phyloP scores from a whole-genome alignment of 2,797 vertebrate genomes.

The Discoglossus pictus region DNA sequence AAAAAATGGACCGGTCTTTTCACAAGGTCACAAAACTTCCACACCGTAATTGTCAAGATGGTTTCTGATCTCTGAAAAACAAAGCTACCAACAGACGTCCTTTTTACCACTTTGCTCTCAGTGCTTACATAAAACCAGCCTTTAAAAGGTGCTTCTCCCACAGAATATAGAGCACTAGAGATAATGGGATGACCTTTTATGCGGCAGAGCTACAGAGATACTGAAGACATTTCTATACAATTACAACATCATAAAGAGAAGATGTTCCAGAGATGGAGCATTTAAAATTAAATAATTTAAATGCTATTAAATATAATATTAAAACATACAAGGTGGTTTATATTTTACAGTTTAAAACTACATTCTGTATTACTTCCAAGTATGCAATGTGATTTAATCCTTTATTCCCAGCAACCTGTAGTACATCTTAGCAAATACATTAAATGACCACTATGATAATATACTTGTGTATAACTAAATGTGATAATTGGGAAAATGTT shows the following conservation, averaged over 20 bases:
- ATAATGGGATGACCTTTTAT: constrained; percentile 43
- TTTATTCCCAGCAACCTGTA: no score
- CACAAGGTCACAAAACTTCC: constrained; percentile 21
- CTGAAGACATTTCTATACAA: constrained; percentile 17
- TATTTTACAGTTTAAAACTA: no score
- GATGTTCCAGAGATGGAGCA: no score
- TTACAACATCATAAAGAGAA: no score
- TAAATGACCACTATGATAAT: no score
- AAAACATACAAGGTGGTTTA: background rate
- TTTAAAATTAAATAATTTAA: no score
- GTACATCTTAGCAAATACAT: no score
- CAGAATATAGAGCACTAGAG: constrained; percentile 38
- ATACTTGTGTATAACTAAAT: no score
- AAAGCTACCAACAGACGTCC: constrained; percentile 28
- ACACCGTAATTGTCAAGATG: constrained; percentile 27
- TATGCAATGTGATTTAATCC: no score
- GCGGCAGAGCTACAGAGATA: constrained; percentile 15
- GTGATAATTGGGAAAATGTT: no score
- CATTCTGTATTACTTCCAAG: no score
- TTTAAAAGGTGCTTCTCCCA: constrained; percentile 26
- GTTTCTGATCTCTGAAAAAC: constrained; percentile 26
- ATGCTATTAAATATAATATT: no score
- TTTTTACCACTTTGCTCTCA: constrained; percentile 25
- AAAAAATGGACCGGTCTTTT: constrained; percentile 20
- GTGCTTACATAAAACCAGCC: constrained; percentile 11